A percentile compares a stretch with the other conserved stretches of the same genome.
phyloP scores from a whole-genome alignment of 2,888 invertebrate species.

The Aleiodes leptofemur region DNA sequence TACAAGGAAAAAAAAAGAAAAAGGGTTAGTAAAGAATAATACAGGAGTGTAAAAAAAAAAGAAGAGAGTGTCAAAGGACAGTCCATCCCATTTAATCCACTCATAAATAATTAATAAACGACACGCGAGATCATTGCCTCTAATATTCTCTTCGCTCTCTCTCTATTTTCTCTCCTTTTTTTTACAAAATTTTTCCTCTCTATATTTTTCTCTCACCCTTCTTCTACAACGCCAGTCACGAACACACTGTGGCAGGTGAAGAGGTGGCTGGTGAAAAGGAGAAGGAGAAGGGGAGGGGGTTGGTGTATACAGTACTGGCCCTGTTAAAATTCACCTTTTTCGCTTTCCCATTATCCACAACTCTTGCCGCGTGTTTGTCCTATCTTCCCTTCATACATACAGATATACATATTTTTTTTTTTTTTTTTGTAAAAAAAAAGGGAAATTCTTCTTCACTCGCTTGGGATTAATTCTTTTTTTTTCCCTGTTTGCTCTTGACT shows the following conservation, averaged over 20 bases:
- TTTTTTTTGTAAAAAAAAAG: neutral
- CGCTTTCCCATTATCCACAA: constrained; percentile 44
- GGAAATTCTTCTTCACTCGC: constrained; percentile 8
- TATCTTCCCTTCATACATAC: constrained; percentile 17
- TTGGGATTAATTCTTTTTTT: constrained; percentile 17
- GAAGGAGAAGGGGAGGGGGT: neutral
- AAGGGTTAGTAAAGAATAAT: constrained; percentile 1
- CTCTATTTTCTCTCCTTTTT: neutral
- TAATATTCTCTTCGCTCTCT: constrained; percentile 1
- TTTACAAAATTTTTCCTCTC: neutral
- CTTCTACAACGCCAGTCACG: constrained; percentile 24
- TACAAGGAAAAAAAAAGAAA: neutral
- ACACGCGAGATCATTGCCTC: constrained; percentile 32
- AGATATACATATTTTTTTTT: constrained; percentile 23
- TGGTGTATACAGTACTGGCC: constrained; percentile 8
- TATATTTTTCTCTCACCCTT: constrained; percentile 12
- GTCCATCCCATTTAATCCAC: constrained; percentile 43
- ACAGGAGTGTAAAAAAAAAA: neutral
- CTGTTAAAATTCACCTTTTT: constrained; percentile 50
- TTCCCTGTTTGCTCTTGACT: neutral
- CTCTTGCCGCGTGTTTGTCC: constrained; percentile 26
- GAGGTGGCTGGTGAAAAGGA: neutral
- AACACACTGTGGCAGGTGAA: constrained; percentile 35
- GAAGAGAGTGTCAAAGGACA: neutral
- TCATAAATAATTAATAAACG: constrained; percentile 52